These are phyloP conservation scores for Exaiptasia diaphana DNA, from an alignment of 64 coral and sea anemone species.

Conservation along the genomic window DNA sequence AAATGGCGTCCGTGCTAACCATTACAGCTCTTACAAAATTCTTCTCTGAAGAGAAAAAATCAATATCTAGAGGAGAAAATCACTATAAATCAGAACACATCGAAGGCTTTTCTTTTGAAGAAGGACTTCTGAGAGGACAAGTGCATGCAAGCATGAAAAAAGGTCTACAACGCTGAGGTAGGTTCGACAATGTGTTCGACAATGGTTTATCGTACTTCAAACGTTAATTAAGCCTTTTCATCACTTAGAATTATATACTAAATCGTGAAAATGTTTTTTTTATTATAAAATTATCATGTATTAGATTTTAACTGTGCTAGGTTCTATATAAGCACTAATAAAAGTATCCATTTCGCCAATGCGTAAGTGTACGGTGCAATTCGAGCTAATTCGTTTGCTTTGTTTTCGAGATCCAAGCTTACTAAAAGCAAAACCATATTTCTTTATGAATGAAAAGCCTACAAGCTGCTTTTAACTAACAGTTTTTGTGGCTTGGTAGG, in stretches of 20 bases:
- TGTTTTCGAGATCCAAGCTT: neutral
- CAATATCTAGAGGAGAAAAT: slow-evolving; percentile 4
- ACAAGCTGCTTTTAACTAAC: neutral
- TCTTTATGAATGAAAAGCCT: neutral
- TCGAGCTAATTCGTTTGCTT: too few relatives aligned
- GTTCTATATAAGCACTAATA: neutral
- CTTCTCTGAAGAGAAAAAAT: slow-evolving; percentile 11
- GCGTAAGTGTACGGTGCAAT: neutral
- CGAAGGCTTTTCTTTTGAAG: slow-evolving; percentile 12
- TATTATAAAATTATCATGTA: neutral
- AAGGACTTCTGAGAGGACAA: neutral
- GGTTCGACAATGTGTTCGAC: neutral
- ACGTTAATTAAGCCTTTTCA: neutral
- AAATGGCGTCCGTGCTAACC: slow-evolving; percentile 3
- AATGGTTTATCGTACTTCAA: neutral
- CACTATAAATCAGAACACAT: slow-evolving; percentile 37
- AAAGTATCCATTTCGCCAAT: neutral
- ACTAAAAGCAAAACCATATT: neutral
- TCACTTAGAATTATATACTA: neutral
- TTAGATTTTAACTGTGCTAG: neutral
- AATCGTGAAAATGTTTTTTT: neutral
- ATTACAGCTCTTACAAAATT: neutral
- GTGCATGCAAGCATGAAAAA: slow-evolving; percentile 22
- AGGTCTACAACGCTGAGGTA: slow-evolving; percentile 14
- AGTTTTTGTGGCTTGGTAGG: slow-evolving; percentile 3